Evolutionary conservation across 1,140 invertebrate genomes (phyloP).

Genomic region (Zaprionus kolodkinae): DNA sequence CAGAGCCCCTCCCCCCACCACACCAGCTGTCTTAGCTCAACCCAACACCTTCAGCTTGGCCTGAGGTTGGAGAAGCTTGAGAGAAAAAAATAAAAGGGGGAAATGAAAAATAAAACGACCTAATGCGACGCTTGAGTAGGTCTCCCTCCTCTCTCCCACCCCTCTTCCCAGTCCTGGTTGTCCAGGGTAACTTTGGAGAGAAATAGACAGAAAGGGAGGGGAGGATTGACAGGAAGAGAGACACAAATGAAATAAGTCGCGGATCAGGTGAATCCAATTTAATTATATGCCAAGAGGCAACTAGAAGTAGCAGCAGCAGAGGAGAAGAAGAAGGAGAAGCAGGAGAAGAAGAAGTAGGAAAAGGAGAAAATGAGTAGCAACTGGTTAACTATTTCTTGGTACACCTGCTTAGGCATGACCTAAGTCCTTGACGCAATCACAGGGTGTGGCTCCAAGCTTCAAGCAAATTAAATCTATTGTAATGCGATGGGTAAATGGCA

Average conservation of each 20-base stretch:
- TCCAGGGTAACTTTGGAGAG: background rate
- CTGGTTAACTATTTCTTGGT: background rate
- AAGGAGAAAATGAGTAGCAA: background rate
- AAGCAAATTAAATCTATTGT: too few species aligned
- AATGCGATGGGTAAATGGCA: too few species aligned
- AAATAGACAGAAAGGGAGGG: background rate
- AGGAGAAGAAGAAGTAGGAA: background rate
- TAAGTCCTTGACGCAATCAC: background rate
- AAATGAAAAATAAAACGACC: background rate
- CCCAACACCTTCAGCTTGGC: background rate
- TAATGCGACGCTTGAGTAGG: background rate
- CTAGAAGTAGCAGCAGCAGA: background rate
- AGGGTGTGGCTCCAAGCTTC: too few species aligned
- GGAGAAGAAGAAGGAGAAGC: background rate
- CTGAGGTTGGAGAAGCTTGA: background rate
- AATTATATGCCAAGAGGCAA: background rate
- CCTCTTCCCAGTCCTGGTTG: background rate
- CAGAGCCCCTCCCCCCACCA: background rate
- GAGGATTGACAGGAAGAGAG: background rate
- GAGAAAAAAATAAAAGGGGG: background rate
- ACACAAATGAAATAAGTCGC: constrained; percentile 5
- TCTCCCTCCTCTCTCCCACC: background rate
- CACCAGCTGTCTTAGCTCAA: background rate
- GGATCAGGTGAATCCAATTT: constrained; percentile 6
- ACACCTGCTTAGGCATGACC: background rate